Evolutionary conservation across 2,888 invertebrate genomes (phyloP).

Genomic region (Papilio elwesi): DNA sequence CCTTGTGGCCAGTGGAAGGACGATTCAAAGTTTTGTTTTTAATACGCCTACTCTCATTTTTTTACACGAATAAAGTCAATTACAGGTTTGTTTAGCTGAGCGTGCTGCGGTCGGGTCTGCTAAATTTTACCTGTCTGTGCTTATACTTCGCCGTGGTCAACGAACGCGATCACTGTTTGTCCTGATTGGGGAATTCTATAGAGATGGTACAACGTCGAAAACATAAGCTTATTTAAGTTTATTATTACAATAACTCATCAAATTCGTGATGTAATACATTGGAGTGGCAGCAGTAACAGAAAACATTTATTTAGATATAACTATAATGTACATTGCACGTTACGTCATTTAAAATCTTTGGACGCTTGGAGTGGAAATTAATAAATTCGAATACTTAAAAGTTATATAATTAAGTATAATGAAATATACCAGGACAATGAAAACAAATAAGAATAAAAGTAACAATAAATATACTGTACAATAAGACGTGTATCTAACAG

Average conservation of each 20-base stretch:
- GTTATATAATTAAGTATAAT: too few species aligned
- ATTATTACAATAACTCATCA: too few species aligned
- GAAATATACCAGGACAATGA: background rate
- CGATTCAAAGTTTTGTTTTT: conserved; percentile 18
- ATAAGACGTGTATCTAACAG: conserved; percentile 26
- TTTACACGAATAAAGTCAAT: conserved; percentile 1
- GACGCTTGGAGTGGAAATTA: too few species aligned
- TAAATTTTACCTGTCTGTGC: conserved; percentile 69
- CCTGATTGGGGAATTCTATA: conserved; percentile 49
- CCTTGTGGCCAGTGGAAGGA: background rate
- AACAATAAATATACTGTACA: conserved; percentile 18
- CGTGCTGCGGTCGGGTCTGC: conserved; percentile 32
- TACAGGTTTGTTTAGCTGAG: conserved; percentile 24
- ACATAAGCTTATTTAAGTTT: background rate
- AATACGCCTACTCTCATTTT: conserved; percentile 16
- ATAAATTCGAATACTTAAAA: background rate
- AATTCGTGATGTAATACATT: too few species aligned
- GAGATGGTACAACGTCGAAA: conserved; percentile 52
- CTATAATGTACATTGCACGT: too few species aligned
- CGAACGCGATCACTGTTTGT: conserved; percentile 57
- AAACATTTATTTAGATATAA: too few species aligned
- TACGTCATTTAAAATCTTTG: too few species aligned
- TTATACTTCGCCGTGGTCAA: conserved; percentile 62
- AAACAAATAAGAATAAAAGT: conserved; percentile 21
- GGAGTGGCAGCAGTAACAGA: too few species aligned